phyloP scores from a whole-genome alignment of 2,888 invertebrate genomes.

The Lasioglossum zephyrum region DNA sequence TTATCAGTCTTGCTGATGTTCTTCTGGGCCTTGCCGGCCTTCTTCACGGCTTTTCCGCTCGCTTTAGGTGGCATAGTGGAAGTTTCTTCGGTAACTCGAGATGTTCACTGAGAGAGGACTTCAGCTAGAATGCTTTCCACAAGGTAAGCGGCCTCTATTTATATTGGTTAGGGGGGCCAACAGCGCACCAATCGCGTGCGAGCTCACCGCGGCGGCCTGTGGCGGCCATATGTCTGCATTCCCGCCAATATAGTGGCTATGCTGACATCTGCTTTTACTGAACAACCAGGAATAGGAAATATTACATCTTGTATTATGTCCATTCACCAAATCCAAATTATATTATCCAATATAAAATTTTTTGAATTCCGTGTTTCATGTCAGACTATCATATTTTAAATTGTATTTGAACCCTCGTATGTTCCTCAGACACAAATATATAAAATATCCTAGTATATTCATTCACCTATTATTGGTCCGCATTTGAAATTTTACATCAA shows the following conservation, averaged over 20 bases:
- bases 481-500: no score
- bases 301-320: neutral
- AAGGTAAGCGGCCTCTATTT: neutral
- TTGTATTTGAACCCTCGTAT: neutral
- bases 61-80: constrained; percentile 76
- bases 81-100: neutral
- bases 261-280: neutral
- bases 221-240: constrained; percentile 3
- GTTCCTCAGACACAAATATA: no score
- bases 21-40: constrained; percentile 86
- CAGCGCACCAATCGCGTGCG: constrained; percentile 7
- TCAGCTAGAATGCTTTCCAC: neutral
- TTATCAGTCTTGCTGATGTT: constrained; percentile 87
- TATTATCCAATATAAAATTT: neutral
- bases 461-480: no score
- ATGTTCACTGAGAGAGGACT: neutral
- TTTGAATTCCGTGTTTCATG: neutral
- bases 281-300: neutral
- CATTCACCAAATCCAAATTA: neutral
- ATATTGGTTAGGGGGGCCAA: neutral
- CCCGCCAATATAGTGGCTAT: neutral
- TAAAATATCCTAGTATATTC: no score
- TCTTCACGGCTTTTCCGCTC: constrained; percentile 84
- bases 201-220: neutral
- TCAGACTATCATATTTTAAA: neutral